Base-by-base conservation (phyloP, 2,888 invertebrate genomes). In the Habroteleia sp. region DNA sequence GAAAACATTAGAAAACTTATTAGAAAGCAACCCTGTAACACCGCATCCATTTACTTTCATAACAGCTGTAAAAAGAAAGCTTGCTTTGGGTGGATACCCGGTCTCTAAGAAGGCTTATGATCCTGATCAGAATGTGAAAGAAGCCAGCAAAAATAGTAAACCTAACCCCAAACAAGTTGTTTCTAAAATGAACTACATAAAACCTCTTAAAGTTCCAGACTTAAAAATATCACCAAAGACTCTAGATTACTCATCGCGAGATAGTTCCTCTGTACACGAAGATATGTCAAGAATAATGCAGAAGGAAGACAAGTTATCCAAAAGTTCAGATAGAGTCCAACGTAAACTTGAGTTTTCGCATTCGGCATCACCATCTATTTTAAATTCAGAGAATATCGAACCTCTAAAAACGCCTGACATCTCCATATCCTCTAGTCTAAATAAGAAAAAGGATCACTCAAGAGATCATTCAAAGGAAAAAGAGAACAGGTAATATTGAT, bases 1-100 rank as follows among this genome's bases (percentile, higher is more conserved):
- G 0, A 63, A 65, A 65, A 69, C 68, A 37, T 60, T 66, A 33
- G 65, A 69, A 63, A 68, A 73, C 35, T 78, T 82, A 20, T 50
- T 83, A 41, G 77, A 78, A 0, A 77, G 78, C 62, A 81, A 84
- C 68, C 78, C 89, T 6, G 84, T 89, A 2, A 85, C 89, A 77
- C 89, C 90, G 3, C 90, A 91, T 88, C 92, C 92, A 8, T 91
- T 91, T 77, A 92, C 92, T 80, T 92, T 92, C 80, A 91, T 92
- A 35, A 91, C 89, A 81, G 92, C 91, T 39, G 91, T 91, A 4
- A 91, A 91, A 77, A 88, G 90, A 72, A 93, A 93, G 80, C 83
- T 92, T 48, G 83, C 82, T 20, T 60, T 85, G 16, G 79, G 80
- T 2, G 81, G 81, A 50, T 78, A 80, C 66, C 69, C 81, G 35